These are phyloP conservation scores for Ceratina australensis DNA, from an alignment of 1,140 invertebrate species.

Conservation along the genomic window DNA sequence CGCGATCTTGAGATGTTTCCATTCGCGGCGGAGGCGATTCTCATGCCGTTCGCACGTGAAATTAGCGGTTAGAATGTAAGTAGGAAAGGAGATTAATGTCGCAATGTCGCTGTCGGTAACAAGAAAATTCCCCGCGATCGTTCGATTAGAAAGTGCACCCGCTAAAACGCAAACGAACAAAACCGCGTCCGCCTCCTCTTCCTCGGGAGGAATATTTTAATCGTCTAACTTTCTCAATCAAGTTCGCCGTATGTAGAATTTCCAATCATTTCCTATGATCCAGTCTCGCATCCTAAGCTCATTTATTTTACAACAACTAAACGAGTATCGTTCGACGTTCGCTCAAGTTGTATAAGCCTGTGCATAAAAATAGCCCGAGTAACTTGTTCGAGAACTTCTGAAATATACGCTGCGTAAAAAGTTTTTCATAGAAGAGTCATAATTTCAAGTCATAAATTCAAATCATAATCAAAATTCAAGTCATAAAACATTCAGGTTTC, in stretches of 20 bases:
- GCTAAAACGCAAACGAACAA: slow-evolving; percentile 38
- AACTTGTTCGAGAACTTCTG: too few species aligned
- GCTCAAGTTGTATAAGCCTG: too few species aligned
- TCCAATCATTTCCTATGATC: background rate
- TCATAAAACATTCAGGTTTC: too few species aligned
- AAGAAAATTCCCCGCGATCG: slow-evolving; percentile 55
- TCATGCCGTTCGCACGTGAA: slow-evolving; percentile 28
- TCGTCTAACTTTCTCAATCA: slow-evolving; percentile 30
- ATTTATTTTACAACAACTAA: background rate
- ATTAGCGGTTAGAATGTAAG: slow-evolving; percentile 53
- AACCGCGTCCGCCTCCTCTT: background rate
- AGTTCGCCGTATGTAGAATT: background rate
- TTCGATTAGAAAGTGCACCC: slow-evolving; percentile 63
- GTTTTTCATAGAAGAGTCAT: too few species aligned
- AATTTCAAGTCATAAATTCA: too few species aligned
- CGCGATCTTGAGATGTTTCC: background rate
- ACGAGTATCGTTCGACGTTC: background rate
- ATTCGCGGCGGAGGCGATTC: background rate
- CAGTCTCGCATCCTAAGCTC: background rate
- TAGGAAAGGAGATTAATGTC: slow-evolving; percentile 66
- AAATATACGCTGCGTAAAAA: too few species aligned
- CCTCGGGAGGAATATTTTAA: slow-evolving; percentile 1
- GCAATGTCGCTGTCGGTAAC: slow-evolving; percentile 64
- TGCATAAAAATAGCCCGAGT: too few species aligned
- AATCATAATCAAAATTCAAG: too few species aligned